Evolutionary conservation across 1,140 invertebrate species (phyloP).

Genomic region (Cydia amplana): DNA sequence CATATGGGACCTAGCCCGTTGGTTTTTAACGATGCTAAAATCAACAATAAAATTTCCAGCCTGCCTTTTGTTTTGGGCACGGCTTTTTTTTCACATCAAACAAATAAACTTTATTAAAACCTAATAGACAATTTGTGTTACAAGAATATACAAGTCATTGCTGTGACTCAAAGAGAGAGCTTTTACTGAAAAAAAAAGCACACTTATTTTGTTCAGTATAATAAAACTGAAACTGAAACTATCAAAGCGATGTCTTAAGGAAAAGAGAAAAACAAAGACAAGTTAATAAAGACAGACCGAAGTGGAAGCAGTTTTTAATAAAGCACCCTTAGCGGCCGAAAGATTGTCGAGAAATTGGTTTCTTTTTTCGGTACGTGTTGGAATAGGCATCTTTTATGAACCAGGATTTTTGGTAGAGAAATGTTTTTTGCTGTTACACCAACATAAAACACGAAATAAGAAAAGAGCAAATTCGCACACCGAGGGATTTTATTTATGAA

Average conservation of each 20-base stretch:
- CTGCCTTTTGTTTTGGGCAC: background rate
- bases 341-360: conserved; percentile 32
- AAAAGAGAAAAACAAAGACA: conserved; percentile 28
- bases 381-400: conserved; percentile 22
- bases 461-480: background rate
- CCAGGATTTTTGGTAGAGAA: background rate
- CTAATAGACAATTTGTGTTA: background rate
- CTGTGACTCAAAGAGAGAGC: background rate
- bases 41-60: conserved; percentile 21
- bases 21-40: conserved; percentile 21
- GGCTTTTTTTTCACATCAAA: background rate
- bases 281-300: conserved; percentile 32
- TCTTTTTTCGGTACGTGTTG: conserved; percentile 21
- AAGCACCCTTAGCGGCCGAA: conserved; percentile 29
- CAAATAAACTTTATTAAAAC: background rate
- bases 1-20: conserved; percentile 13
- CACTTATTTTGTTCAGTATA: conserved; percentile 20
- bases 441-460: background rate
- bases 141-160: background rate
- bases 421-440: background rate
- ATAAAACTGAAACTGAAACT: conserved; percentile 27
- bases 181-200: background rate
- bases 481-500: background rate
- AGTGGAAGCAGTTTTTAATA: conserved; percentile 32
- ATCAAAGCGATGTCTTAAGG: conserved; percentile 20